A percentile compares a stretch with the other conserved stretches of the same genome.
Conservation (phyloP, 2,888 invertebrate genomes). For the Incurvaria masculella region DNA sequence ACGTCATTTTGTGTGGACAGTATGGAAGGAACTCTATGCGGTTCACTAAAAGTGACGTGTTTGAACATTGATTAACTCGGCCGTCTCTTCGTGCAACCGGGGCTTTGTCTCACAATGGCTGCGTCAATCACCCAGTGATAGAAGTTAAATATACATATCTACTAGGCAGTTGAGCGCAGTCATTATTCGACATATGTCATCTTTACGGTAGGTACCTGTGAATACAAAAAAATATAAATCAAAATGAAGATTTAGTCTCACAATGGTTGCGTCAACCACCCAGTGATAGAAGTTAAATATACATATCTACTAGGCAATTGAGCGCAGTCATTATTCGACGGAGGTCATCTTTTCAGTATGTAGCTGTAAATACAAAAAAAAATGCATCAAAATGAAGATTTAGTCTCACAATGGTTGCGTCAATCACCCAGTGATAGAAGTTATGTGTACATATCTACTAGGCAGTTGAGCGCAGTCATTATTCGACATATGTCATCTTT, state of each 20-base stretch:
- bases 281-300: slow-evolving; percentile 6
- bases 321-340: slow-evolving; percentile 1
- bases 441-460: slow-evolving; percentile 3
- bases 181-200: background rate
- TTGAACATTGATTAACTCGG: no score
- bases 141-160: background rate
- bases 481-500: no score
- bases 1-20: no score
- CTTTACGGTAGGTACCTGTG: no score
- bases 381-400: no score
- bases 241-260: background rate
- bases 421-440: slow-evolving; percentile 11
- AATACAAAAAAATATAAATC: background rate
- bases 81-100: no score
- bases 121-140: slow-evolving; percentile 7
- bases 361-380: no score
- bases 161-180: slow-evolving; percentile 4
- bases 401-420: slow-evolving; percentile 9
- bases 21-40: no score
- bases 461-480: background rate
- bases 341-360: no score
- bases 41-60: no score
- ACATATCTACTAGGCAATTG: slow-evolving; percentile 10
- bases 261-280: slow-evolving; percentile 1
- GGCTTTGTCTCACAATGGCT: no score